Evolutionary conservation across 2,797 vertebrate genomes (phyloP), one percentile per base, ranked within the genome.

Genomic region (Lutjanus campechanus): DNA sequence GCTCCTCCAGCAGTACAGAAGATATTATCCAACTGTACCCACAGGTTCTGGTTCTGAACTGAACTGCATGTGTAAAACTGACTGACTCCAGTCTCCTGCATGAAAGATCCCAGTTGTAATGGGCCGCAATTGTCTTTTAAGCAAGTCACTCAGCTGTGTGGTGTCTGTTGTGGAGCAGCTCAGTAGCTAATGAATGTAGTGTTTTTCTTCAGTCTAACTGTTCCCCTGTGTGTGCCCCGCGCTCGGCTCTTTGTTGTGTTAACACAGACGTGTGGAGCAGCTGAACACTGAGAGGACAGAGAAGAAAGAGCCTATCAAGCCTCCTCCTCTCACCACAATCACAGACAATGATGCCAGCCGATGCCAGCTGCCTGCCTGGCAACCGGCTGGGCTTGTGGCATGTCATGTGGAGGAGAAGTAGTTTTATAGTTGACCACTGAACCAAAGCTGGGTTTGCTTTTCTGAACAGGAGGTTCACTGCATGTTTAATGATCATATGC

Each of bases 321-420:
- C 54, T 65, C 59, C 43, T 74, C 53, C 67, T 29, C 66, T 83
- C 65, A 20, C 77, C 56, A 61, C 73, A 61, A 7, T 29, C 74
- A 79, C 11, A 65, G 54, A 81, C 60, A 79, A 79, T 75, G 60
- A 82, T 80, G 80, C 80, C 83, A 75, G 83, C 83, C 82, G 80
- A 84, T 86, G 84, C 84, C 87, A 89, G 87, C 87, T 89, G 87
- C 74, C 79, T 53, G 70, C 70, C 64, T 86, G 84, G 84, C 84
- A 81, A 77, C 76, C 65, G 15, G 79, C 76, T 79, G 55, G 79
- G 81, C 79, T 69, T 77, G 76, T 80, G 81, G 76, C 83, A 71
- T 71, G 77, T 82, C 13, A 79, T 76, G 51, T 60, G 29, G 61
- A 79, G 69, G 73, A 74, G 62, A 62, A 68, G n/a, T 73, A 40